Conservation (phyloP, 2,888 invertebrate species). For the Papilio gigon region DNA sequence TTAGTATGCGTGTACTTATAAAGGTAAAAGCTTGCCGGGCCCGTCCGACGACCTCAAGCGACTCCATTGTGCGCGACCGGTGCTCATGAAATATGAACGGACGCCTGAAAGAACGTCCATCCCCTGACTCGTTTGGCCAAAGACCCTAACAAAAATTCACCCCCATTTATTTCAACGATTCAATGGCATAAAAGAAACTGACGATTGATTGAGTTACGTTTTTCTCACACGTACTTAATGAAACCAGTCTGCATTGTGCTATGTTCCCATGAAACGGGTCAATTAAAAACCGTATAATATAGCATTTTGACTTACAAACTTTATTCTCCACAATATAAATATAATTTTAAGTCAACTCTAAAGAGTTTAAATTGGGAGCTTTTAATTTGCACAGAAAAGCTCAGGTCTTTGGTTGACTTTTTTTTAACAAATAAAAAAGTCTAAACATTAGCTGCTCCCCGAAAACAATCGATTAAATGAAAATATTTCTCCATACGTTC, state of each 20-base stretch:
- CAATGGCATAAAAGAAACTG: conserved; percentile 43
- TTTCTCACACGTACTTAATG: conserved; percentile 56
- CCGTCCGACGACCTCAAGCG: conserved; percentile 77
- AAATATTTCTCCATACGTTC: too few species aligned
- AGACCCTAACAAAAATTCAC: conserved; percentile 44
- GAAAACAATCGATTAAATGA: too few species aligned
- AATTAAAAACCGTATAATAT: conserved; percentile 44
- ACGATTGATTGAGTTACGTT: conserved; percentile 49
- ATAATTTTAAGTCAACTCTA: not conserved
- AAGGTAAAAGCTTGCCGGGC: conserved; percentile 58
- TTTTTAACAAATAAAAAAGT: too few species aligned
- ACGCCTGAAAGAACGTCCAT: conserved; percentile 70
- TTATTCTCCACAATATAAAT: conserved; percentile 48
- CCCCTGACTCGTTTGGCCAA: conserved; percentile 47
- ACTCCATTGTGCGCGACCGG: conserved; percentile 73
- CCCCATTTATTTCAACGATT: conserved; percentile 41
- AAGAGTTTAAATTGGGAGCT: not conserved
- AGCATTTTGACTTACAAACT: conserved; percentile 43
- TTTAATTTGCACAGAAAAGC: not conserved
- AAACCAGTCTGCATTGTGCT: conserved; percentile 65
- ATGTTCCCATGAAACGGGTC: conserved; percentile 56
- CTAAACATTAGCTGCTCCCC: too few species aligned
- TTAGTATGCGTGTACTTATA: conserved; percentile 43
- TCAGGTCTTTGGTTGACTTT: not conserved
- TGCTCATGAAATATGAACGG: conserved; percentile 79